phyloP scores from a whole-genome alignment of 1,140 invertebrate genomes.

The Gonioctena quinquepunctata region DNA sequence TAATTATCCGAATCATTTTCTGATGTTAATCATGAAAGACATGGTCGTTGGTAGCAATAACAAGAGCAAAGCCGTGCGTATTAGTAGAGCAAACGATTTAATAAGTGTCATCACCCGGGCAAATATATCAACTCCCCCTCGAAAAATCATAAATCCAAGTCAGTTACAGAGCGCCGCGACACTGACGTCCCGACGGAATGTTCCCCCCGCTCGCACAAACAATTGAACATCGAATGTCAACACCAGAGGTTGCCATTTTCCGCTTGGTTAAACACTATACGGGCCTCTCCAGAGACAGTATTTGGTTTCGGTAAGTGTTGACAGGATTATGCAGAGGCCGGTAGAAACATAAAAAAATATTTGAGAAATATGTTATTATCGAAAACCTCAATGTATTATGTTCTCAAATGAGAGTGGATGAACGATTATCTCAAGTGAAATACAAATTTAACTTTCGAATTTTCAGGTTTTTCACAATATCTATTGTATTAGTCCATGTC shows the following conservation, averaged over 20 bases:
- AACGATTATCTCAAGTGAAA: too few relatives aligned
- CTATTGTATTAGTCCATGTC: too few relatives aligned
- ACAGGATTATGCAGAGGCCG: too few relatives aligned
- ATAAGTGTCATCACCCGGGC: conserved; percentile 52
- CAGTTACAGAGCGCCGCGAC: conserved; percentile 42
- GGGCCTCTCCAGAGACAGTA: not conserved
- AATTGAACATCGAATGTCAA: conserved; percentile 52
- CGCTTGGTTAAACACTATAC: conserved; percentile 39
- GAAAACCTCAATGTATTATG: too few relatives aligned
- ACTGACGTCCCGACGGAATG: conserved; percentile 10
- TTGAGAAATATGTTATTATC: too few relatives aligned
- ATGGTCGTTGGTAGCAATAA: too few relatives aligned
- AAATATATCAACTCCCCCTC: conserved; percentile 51
- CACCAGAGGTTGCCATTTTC: conserved; percentile 53
- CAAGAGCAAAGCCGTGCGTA: not conserved
- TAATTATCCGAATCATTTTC: too few relatives aligned
- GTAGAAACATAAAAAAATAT: too few relatives aligned
- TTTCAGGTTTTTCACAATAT: too few relatives aligned
- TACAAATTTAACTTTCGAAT: not conserved
- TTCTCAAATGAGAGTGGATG: too few relatives aligned
- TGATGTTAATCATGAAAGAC: too few relatives aligned
- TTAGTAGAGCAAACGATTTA: conserved; percentile 47
- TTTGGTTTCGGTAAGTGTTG: not conserved
- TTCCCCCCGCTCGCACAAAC: conserved; percentile 34
- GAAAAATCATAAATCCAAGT: conserved; percentile 53